Base-by-base conservation (phyloP, 2,888 invertebrate genomes). In the Bedellia somnulentella region DNA sequence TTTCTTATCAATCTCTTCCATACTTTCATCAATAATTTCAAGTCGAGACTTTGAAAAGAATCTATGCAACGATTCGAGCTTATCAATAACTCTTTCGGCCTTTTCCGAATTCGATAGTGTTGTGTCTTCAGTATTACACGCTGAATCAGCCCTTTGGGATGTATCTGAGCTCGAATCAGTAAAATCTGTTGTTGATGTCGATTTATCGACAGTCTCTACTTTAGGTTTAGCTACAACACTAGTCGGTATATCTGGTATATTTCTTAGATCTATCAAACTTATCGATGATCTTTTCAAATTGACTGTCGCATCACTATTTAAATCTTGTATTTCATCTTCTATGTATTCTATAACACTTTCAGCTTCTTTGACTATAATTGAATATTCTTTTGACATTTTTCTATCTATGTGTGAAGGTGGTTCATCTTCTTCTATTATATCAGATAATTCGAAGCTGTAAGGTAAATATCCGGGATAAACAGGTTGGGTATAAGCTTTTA, bases 341-440 rank as follows among this genome's bases (percentile, higher is more conserved):
- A 73, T 71, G 12, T 63, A 60, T 46, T 70, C 66, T 1, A 71
- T 71, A 1, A 46, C 40, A 27, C 49, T 46, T 36, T 43, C 52
- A 2, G 57, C 49, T 31, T 57, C 47, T 3, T 42, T 35, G 13
- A 60, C 37, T 18, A 18, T 9, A 9, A 6, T 6, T 32, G 50
- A 49, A 32, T 67, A 63, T 24, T 56, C 50, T 34, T 57, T 51
- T 1, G 57, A 49, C 9, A 43, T 31, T 35, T 49, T 56, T 24
- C 52, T 49, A 5, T 60, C 62, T 4, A 40, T 44, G 39, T 51
- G 51, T 15, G 62, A 64, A 1, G 71, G 68, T 0, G 58, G 56
- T 37, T 75, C 75, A 12, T 75, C 75, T 48, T 75, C 75, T 44
- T 75, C 75, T 12, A 70, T 35, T 8, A 75, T 75, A 39, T 75